A percentile compares a stretch with the other conserved stretches of the same genome.
Conservation (phyloP, 1,140 invertebrate genomes). For the Drosophila serrata region DNA sequence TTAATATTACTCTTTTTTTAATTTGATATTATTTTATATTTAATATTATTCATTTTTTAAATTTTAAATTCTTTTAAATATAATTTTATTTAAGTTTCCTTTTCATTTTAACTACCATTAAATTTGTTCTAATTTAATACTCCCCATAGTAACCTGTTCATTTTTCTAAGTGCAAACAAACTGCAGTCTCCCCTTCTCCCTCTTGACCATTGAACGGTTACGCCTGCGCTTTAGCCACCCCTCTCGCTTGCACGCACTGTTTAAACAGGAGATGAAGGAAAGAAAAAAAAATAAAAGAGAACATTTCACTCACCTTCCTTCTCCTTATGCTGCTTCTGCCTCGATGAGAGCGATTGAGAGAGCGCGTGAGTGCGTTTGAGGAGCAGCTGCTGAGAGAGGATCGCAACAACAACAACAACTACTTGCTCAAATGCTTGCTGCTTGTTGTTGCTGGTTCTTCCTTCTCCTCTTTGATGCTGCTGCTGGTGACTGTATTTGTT, state of each 20-base stretch:
- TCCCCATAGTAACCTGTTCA: neutral
- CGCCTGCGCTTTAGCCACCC: slow-evolving; percentile 7
- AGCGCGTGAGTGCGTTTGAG: slow-evolving; percentile 4
- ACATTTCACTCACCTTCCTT: slow-evolving; percentile 23
- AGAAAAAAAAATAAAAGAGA: neutral
- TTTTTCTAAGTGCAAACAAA: neutral
- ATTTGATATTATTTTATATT: too few species aligned
- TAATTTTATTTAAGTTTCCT: too few species aligned
- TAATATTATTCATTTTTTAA: too few species aligned
- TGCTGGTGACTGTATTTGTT: slow-evolving; percentile 32
- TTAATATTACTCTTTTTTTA: too few species aligned
- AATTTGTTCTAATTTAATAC: too few species aligned
- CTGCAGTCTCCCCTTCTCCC: too few species aligned
- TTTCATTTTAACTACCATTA: too few species aligned
- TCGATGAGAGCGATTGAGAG: neutral
- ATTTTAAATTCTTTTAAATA: too few species aligned
- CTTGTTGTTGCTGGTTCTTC: slow-evolving; percentile 23
- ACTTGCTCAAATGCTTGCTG: slow-evolving; percentile 31
- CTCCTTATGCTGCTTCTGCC: slow-evolving; percentile 4
- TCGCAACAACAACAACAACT: slow-evolving; percentile 24
- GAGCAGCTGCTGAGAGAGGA: slow-evolving; percentile 51
- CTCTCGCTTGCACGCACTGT: slow-evolving; percentile 5
- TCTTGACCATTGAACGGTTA: neutral
- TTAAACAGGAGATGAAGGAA: neutral
- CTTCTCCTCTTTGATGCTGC: slow-evolving; percentile 39